Base-by-base conservation (phyloP, 1,140 invertebrate genomes). In the Monochamus saltuarius region DNA sequence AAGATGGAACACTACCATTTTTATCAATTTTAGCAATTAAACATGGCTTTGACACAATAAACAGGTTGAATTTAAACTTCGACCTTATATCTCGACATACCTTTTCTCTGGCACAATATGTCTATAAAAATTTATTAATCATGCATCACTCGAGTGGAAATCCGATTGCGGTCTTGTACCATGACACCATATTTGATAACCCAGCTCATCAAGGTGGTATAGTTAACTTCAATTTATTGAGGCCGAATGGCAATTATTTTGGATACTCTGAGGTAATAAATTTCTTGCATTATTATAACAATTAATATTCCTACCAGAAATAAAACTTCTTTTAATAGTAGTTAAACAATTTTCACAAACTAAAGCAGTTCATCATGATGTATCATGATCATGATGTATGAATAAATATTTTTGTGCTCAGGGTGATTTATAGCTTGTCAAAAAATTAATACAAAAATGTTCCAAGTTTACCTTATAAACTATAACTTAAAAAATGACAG, bases 1-100 rank as follows among this genome's bases (percentile, higher is more conserved):
- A 98, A 82, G 94, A 97, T 83, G 96, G 96, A 9, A 97, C 96
- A 0, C 56, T 94, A 37, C 82, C 93, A 38, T 98, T 93, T 78
- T 77, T 97, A 14, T 89, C 91, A 11, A 94, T 98, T 65, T 78
- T 90, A 10, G 81, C 90, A 1, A 72, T 98, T 2, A 83, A 86
- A 62, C 84, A 92, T 79, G 94, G 94, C 37, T 91, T 97, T 69
- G 85, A 91, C 56, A 79, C 82, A 60, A 60, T 94, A 57, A 65
- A 83, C 56, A 75, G 76, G 57, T 60, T 89, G n/a, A 58, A 81
- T 77, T 17, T 79, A 70, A 69, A 64, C 59, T 89, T 92, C 80
- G 71, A 85, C 13, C 76, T 78, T 19, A 86, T 96, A 66, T 87
- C 87, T 0, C 68, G 78, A 29, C 89, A 95, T 69, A 89, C 90